Evolutionary conservation across 2,888 invertebrate genomes (phyloP).

Genomic region (Tenthredo mesomela): DNA sequence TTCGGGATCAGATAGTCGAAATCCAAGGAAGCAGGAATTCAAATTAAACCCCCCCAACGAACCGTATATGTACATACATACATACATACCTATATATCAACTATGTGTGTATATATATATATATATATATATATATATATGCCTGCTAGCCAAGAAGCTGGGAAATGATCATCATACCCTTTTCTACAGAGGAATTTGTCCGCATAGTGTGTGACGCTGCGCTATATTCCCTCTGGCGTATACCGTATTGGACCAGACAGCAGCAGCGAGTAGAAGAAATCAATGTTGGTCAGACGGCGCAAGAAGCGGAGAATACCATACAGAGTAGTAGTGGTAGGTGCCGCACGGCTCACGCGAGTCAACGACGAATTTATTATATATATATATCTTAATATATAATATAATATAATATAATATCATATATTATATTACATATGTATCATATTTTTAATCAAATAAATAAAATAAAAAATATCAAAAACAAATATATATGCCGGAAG

Average conservation of each 20-base stretch:
- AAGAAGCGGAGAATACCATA: not conserved
- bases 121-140: not conserved
- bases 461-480: too few relatives aligned
- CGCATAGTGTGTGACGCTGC: slow-evolving; percentile 28
- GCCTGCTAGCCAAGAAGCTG: not conserved
- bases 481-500: too few relatives aligned
- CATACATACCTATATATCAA: not conserved
- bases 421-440: too few relatives aligned
- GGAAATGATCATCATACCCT: slow-evolving; percentile 19
- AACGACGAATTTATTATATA: not conserved
- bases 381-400: too few relatives aligned
- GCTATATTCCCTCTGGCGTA: slow-evolving; percentile 24
- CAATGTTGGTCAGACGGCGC: slow-evolving; percentile 62
- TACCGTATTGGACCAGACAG: slow-evolving; percentile 61
- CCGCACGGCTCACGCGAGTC: slow-evolving; percentile 10
- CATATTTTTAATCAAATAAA: not conserved
- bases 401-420: too few relatives aligned
- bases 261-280: slow-evolving; percentile 65
- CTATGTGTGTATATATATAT: not conserved
- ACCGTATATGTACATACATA: not conserved
- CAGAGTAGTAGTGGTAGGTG: not conserved
- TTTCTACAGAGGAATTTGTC: slow-evolving; percentile 23
- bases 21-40: not conserved
- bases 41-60: not conserved
- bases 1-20: not conserved